These are phyloP conservation scores for Rhizomys pruinosus DNA, from an alignment of 2,113 vertebrate species.

Conservation along the genomic window DNA sequence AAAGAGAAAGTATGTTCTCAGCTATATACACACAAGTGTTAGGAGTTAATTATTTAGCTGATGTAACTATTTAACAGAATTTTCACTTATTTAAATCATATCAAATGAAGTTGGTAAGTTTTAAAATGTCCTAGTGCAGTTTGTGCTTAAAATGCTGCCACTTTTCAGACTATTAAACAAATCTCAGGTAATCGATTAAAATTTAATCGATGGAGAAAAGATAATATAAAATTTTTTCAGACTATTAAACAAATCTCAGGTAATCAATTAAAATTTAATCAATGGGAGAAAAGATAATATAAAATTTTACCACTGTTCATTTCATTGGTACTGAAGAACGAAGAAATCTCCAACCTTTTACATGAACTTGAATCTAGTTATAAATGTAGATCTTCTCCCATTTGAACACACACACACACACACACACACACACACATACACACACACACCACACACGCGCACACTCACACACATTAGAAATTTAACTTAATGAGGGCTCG, in stretches of 20 bases:
- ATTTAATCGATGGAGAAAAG: conserved; percentile 25
- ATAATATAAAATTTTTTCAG: conserved; percentile 42
- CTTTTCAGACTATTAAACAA: conserved; percentile 17
- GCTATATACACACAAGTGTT: neutral
- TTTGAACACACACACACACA: neutral
- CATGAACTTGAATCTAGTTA: neutral
- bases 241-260: neutral
- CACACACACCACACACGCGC: neutral
- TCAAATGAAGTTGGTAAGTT: neutral
- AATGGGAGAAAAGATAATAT: conserved; percentile 33
- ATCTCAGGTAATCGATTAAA: conserved; percentile 37
- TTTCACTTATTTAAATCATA: conserved; percentile 49
- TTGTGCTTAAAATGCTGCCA: neutral
- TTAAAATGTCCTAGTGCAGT: neutral
- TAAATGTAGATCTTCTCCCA: neutral
- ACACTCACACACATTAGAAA: neutral
- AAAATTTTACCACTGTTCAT: conserved; percentile 28
- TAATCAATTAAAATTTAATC: conserved; percentile 34
- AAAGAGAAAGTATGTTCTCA: neutral
- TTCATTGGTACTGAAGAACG: conserved; percentile 16
- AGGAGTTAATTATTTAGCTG: conserved; percentile 27
- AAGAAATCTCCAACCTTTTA: conserved; percentile 1
- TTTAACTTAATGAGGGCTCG: neutral
- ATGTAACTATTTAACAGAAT: neutral
- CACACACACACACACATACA: neutral